Evolutionary conservation across 2,797 vertebrate species (phyloP).

Genomic region (Linurgus olivaceus): DNA sequence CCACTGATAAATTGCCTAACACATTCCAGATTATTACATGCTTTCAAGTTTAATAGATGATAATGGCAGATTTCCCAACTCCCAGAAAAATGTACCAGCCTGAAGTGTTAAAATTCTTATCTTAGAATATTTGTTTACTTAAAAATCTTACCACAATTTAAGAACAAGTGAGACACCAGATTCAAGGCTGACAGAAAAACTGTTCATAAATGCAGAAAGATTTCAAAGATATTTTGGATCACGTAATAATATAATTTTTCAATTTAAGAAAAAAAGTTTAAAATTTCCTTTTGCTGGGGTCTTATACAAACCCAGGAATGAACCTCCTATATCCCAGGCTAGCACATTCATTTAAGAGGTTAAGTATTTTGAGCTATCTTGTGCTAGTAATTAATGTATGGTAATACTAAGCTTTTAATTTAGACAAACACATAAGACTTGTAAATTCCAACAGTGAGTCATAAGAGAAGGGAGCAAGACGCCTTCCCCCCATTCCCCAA

Average conservation of each 20-base stretch:
- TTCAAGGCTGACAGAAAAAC: neutral
- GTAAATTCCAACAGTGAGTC: conserved; percentile 31
- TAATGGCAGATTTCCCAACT: neutral
- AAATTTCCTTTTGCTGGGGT: neutral
- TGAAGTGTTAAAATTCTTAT: neutral
- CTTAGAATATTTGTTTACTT: neutral
- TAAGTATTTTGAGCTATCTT: neutral
- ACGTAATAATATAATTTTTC: neutral
- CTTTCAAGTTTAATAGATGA: neutral
- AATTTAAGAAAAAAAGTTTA: neutral
- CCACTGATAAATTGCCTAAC: neutral
- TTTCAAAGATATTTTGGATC: neutral
- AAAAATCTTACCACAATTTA: neutral
- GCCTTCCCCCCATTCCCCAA: neutral
- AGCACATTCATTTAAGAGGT: neutral
- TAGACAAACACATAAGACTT: conserved; percentile 15
- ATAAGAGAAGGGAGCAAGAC: neutral
- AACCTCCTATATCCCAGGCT: neutral
- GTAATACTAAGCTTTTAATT: conserved; percentile 28
- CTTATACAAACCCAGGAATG: neutral
- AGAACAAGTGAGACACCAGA: neutral
- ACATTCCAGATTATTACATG: neutral
- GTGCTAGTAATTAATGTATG: neutral
- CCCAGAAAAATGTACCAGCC: neutral
- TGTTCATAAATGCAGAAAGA: neutral